Percentiles rank a stretch among this genome's conserved stretches.
These are phyloP conservation scores for Jordanella pulchra DNA, from an alignment of 2,797 vertebrate species.

Conservation along the genomic window DNA sequence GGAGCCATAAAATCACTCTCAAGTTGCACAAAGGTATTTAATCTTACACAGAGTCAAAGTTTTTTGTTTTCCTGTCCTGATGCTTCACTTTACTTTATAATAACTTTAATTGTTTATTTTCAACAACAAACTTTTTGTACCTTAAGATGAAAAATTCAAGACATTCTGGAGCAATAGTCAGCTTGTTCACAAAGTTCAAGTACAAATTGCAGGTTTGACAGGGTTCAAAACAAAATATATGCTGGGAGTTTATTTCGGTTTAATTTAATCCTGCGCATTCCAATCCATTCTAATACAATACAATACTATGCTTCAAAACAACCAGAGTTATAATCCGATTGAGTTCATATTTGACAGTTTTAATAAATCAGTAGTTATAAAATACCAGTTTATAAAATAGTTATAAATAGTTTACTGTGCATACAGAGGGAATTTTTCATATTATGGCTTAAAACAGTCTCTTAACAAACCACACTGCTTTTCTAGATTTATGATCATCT, in stretches of 20 bases:
- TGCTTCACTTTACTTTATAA: neutral
- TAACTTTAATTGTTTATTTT: neutral
- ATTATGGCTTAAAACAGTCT: too few species aligned
- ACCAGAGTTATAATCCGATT: neutral
- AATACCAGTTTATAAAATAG: neutral
- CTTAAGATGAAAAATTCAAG: neutral
- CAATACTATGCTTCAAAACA: neutral
- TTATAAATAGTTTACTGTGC: neutral
- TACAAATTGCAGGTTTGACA: neutral
- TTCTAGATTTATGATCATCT: too few species aligned
- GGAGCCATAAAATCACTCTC: neutral
- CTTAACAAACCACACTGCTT: too few species aligned
- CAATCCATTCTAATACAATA: neutral
- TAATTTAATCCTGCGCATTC: neutral
- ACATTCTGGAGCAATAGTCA: neutral
- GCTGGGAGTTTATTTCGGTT: neutral
- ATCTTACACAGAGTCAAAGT: neutral
- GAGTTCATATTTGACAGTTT: neutral
- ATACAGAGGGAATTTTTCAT: too few species aligned
- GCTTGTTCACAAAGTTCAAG: neutral
- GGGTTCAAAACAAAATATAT: neutral
- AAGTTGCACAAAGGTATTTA: neutral
- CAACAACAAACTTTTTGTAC: neutral
- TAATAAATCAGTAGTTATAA: neutral
- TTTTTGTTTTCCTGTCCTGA: neutral